Evolutionary conservation across 2,888 invertebrate species (phyloP).

Genomic region (Andrena bucephala): DNA sequence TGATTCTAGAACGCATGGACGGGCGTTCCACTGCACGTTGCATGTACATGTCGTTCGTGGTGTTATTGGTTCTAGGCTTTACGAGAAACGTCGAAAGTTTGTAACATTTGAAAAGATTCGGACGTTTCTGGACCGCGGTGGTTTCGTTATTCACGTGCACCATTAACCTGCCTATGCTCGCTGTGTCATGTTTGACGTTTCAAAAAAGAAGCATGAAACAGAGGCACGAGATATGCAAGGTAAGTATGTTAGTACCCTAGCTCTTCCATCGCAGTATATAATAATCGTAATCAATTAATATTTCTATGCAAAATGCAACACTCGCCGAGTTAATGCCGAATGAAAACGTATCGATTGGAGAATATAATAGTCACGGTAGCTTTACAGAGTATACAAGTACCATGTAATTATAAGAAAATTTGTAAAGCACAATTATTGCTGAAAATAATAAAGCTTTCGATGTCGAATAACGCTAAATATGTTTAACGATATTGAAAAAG

Average conservation of each 20-base stretch:
- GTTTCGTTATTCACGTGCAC: neutral
- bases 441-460: neutral
- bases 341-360: neutral
- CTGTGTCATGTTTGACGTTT: neutral
- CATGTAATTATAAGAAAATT: neutral
- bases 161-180: neutral
- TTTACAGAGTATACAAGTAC: neutral
- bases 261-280: neutral
- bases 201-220: neutral
- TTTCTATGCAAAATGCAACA: neutral
- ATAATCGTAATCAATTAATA: neutral
- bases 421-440: neutral
- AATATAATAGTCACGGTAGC: no score
- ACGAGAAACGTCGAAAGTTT: neutral
- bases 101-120: neutral
- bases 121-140: neutral
- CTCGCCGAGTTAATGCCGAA: neutral
- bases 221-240: neutral
- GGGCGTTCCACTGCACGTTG: neutral
- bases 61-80: neutral
- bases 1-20: neutral
- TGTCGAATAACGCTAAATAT: neutral
- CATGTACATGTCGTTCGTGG: neutral
- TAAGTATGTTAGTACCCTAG: neutral
- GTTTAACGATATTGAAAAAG: neutral